phyloP scores from a whole-genome alignment of 1,140 invertebrate species.

The Zeugodacus cucurbitae region DNA sequence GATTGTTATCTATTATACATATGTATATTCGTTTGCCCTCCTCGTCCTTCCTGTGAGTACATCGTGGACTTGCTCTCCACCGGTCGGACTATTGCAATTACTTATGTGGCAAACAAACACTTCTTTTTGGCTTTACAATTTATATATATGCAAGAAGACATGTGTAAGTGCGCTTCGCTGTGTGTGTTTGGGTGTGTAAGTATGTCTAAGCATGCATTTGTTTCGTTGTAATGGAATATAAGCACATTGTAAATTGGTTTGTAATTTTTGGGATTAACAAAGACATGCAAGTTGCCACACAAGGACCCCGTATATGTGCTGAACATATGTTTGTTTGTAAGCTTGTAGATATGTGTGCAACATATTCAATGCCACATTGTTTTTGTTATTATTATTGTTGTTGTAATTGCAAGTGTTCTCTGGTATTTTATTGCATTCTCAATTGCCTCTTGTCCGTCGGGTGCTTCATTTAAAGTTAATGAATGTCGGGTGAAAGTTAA shows the following conservation, averaged over 20 bases:
- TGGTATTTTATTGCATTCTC: not conserved
- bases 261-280: constrained; percentile 11
- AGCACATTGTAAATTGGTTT: constrained; percentile 24
- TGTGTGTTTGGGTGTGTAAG: not conserved
- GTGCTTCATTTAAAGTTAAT: not conserved
- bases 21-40: not conserved
- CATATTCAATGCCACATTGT: not conserved
- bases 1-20: not conserved
- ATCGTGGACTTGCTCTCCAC: not conserved
- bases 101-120: not conserved
- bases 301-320: not conserved
- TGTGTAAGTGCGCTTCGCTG: not conserved
- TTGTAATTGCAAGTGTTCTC: not conserved
- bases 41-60: not conserved
- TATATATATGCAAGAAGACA: not conserved
- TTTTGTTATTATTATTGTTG: not conserved
- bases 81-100: not conserved
- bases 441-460: not conserved
- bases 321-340: not conserved
- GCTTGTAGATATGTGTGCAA: not conserved
- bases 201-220: not conserved
- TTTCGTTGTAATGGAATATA: not conserved
- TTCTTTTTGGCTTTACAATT: not conserved
- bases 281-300: not conserved
- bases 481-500: too few species aligned